Conservation (phyloP, 1,140 invertebrate species). For the Solenopsis invicta region DNA sequence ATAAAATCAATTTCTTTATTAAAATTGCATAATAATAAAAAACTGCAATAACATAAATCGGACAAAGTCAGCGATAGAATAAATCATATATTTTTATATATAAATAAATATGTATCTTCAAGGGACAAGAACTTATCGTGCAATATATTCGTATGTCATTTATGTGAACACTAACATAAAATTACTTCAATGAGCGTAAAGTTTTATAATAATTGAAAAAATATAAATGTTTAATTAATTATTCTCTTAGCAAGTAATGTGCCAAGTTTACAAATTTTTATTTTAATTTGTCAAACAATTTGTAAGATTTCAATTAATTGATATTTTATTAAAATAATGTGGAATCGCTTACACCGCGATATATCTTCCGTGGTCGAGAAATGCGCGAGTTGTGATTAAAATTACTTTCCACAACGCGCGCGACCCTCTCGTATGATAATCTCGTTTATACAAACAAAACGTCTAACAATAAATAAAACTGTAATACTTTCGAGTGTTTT, state of each 20-base stretch:
- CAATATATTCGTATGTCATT: background rate
- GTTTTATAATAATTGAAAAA: background rate
- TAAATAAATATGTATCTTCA: too few species aligned
- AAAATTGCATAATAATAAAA: too few species aligned
- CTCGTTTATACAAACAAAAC: constrained; percentile 51
- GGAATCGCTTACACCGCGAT: background rate
- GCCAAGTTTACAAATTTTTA: background rate
- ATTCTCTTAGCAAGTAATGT: background rate
- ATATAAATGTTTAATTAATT: constrained; percentile 13
- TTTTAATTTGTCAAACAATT: background rate
- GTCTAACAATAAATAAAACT: constrained; percentile 68
- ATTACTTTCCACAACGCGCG: background rate
- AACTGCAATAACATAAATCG: too few species aligned
- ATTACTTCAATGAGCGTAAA: background rate
- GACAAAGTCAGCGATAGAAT: too few species aligned
- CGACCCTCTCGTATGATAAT: constrained; percentile 9
- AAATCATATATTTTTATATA: too few species aligned
- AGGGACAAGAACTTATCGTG: background rate
- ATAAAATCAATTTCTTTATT: too few species aligned
- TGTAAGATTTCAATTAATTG: too few species aligned
- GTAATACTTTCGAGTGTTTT: constrained; percentile 67
- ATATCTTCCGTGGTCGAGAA: background rate
- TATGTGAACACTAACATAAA: background rate
- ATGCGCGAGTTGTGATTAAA: constrained; percentile 7
- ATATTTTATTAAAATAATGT: too few species aligned